A percentile compares a stretch with the other conserved stretches of the same genome.
These are phyloP conservation scores for Fragum whitleyi DNA, from an alignment of 2,888 invertebrate genomes.

Conservation along the genomic window DNA sequence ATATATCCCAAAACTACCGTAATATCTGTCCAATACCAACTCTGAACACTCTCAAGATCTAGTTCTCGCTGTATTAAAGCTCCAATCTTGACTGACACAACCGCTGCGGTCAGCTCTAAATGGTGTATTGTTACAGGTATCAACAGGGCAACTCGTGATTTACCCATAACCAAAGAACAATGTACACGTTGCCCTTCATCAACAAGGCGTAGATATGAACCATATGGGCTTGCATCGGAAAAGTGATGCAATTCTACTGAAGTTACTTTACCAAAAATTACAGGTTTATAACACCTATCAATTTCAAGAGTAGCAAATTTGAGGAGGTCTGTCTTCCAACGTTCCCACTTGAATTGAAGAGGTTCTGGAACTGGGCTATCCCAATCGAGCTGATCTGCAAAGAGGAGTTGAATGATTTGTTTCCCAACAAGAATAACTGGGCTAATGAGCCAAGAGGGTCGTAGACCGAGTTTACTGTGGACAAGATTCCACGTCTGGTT, in stretches of 20 bases:
- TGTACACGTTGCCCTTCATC: background rate
- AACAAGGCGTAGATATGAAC: constrained; percentile 38
- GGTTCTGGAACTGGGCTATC: constrained; percentile 53
- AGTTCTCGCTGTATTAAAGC: constrained; percentile 35
- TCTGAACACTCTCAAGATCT: constrained; percentile 4
- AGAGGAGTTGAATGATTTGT: constrained; percentile 61
- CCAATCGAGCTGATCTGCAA: constrained; percentile 49
- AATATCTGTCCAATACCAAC: constrained; percentile 66
- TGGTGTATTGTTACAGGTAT: constrained; percentile 62
- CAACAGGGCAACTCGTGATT: constrained; percentile 22
- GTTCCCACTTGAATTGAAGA: constrained; percentile 44
- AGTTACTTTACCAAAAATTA: background rate
- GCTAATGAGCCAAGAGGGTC: constrained; percentile 62
- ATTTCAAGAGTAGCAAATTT: background rate
- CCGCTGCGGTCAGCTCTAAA: constrained; percentile 63
- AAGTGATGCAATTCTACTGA: constrained; percentile 56
- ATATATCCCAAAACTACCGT: constrained; percentile 67
- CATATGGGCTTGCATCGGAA: constrained; percentile 46
- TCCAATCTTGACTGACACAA: background rate
- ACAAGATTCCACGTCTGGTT: constrained; percentile 44
- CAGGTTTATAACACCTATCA: constrained; percentile 49
- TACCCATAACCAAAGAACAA: constrained; percentile 22
- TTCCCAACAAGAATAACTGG: constrained; percentile 59
- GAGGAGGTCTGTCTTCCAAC: constrained; percentile 26
- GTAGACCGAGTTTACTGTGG: constrained; percentile 51